phyloP scores from a whole-genome alignment of 2,113 vertebrate species.

The Paradisaea rubra region DNA sequence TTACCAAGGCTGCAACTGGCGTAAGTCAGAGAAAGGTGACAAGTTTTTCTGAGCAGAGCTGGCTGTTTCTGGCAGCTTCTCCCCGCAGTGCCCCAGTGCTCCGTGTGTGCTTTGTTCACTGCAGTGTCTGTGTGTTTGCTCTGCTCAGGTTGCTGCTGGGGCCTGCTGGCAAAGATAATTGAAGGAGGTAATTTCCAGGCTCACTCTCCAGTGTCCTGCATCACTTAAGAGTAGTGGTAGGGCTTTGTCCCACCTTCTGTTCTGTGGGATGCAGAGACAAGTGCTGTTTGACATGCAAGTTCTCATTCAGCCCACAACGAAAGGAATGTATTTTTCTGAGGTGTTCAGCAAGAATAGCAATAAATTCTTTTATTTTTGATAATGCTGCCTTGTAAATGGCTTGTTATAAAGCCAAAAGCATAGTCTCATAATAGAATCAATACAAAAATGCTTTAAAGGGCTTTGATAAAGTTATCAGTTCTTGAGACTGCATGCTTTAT shows the following conservation, averaged over 20 bases:
- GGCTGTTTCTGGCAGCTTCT: not conserved
- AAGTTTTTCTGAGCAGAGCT: not conserved
- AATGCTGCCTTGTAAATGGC: not conserved
- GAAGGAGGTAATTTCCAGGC: not conserved
- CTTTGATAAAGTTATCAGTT: not conserved
- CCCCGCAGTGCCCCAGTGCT: not conserved
- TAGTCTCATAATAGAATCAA: not conserved
- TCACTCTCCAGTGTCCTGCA: not conserved
- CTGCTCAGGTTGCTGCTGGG: not conserved
- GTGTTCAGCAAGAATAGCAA: not conserved
- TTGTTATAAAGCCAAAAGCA: not conserved
- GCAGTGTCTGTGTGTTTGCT: not conserved
- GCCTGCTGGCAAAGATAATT: not conserved
- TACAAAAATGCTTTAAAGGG: not conserved
- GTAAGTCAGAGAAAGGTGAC: not conserved
- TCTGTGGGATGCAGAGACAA: not conserved
- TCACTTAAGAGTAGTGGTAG: rapidly evolving
- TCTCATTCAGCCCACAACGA: not conserved
- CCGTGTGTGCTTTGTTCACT: rapidly evolving
- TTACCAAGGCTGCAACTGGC: not conserved
- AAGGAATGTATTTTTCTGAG: not conserved
- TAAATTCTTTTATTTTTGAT: not conserved
- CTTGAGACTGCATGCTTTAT: not conserved
- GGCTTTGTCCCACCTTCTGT: not conserved
- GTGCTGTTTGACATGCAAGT: rapidly evolving